Conservation (phyloP, 2,113 vertebrate genomes). For the Pycnonotus jocosus region DNA sequence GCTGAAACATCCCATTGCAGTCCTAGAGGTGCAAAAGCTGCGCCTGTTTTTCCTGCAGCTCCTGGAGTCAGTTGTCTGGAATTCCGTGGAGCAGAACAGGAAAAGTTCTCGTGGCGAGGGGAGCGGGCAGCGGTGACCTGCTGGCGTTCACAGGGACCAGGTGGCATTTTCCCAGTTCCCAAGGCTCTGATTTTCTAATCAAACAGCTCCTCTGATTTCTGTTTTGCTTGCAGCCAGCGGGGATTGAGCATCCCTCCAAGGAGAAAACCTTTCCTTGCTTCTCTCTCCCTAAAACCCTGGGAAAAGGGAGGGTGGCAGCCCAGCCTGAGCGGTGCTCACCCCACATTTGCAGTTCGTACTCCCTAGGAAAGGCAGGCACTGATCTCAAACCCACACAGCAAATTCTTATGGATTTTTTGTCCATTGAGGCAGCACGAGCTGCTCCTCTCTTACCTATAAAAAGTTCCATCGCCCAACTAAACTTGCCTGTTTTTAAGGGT, state of each 20-base stretch:
- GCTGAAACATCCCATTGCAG: background rate
- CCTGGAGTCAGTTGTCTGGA: background rate
- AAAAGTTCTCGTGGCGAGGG: background rate
- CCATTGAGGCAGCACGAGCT: background rate
- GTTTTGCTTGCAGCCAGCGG: background rate
- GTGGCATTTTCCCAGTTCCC: background rate
- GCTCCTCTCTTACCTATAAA: background rate
- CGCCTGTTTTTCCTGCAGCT: background rate
- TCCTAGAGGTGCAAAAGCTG: background rate
- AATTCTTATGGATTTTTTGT: background rate
- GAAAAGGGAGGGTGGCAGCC: background rate
- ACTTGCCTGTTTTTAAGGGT: background rate
- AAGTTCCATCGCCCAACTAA: too few species aligned
- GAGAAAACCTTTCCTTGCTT: background rate
- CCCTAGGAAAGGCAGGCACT: background rate
- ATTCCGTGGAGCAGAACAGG: background rate
- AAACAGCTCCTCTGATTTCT: background rate
- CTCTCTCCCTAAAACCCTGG: background rate
- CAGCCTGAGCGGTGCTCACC: fast-evolving
- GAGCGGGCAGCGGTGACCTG: background rate
- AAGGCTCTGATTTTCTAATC: background rate
- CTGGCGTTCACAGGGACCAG: background rate
- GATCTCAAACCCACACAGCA: background rate
- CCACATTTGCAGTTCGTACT: fast-evolving
- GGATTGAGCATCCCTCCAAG: background rate